Conservation (phyloP, 2,888 invertebrate genomes). For the Tachina lurida region DNA sequence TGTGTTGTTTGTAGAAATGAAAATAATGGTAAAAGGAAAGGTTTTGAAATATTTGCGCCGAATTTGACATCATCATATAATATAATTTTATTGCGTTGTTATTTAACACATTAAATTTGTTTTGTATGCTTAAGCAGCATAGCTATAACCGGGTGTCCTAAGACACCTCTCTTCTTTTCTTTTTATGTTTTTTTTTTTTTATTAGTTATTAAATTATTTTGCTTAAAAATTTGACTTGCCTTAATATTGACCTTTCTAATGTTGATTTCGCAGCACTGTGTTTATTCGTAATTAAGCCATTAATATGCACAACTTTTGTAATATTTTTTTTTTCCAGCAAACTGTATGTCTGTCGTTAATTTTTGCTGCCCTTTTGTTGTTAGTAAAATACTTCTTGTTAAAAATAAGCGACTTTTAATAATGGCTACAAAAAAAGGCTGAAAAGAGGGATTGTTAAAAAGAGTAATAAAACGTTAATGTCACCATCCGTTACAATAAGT, state of each 20-base stretch:
- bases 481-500: conserved; percentile 3
- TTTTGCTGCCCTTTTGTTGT: conserved; percentile 34
- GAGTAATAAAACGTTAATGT: conserved; percentile 8
- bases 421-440: conserved; percentile 25
- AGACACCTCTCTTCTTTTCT: no score
- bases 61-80: no score
- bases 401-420: conserved; percentile 37
- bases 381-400: conserved; percentile 27
- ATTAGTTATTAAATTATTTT: background rate
- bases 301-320: conserved; percentile 54
- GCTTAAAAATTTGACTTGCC: background rate
- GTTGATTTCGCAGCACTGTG: conserved; percentile 6
- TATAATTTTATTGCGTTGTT: no score
- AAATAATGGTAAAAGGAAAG: no score
- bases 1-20: no score
- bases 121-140: no score
- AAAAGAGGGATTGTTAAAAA: conserved; percentile 27
- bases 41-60: no score
- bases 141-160: no score
- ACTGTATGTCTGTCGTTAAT: background rate
- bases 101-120: no score
- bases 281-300: conserved; percentile 68
- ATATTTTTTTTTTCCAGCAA: background rate
- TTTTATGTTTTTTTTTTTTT: no score
- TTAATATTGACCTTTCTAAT: background rate